These are phyloP conservation scores for Thysanoteuthis rhombus DNA, from an alignment of 2,888 invertebrate species.

Conservation along the genomic window DNA sequence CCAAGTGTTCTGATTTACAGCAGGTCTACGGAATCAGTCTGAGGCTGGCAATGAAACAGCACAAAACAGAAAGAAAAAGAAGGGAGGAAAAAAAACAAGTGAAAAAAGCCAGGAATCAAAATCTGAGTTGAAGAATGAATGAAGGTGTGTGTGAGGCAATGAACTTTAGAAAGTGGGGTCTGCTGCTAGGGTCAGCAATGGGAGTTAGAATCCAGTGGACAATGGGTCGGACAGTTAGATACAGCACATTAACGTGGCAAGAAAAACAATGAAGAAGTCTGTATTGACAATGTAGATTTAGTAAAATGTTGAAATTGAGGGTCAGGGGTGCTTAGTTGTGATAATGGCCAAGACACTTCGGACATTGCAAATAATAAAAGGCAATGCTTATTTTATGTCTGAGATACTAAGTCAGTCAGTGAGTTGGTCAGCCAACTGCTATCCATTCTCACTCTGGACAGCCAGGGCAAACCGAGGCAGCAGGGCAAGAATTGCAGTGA, in stretches of 20 bases:
- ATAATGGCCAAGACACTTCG: not conserved
- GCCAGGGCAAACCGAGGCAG: not conserved
- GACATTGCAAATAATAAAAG: not conserved
- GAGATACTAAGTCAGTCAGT: not conserved
- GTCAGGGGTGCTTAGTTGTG: not conserved
- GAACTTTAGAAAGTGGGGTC: conserved; percentile 12
- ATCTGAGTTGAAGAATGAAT: conserved; percentile 12
- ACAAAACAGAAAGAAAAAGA: not conserved
- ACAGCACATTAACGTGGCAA: not conserved
- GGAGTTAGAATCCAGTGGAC: not conserved
- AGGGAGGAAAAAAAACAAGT: not conserved
- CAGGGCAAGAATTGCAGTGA: not conserved
- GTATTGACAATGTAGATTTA: not conserved
- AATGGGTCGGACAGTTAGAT: not conserved
- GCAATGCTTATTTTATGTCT: conserved; percentile 12
- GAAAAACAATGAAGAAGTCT: not conserved
- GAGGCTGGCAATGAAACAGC: not conserved
- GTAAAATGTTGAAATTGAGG: not conserved
- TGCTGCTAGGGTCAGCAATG: conserved; percentile 12
- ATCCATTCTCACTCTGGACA: not conserved
- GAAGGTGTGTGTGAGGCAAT: not conserved
- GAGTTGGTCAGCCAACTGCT: not conserved
- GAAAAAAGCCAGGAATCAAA: not conserved
- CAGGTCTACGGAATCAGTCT: not conserved
- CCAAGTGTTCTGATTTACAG: conserved; percentile 12